Base-by-base conservation (phyloP, 2,797 vertebrate species). In the Pyrocephalus nanus region DNA sequence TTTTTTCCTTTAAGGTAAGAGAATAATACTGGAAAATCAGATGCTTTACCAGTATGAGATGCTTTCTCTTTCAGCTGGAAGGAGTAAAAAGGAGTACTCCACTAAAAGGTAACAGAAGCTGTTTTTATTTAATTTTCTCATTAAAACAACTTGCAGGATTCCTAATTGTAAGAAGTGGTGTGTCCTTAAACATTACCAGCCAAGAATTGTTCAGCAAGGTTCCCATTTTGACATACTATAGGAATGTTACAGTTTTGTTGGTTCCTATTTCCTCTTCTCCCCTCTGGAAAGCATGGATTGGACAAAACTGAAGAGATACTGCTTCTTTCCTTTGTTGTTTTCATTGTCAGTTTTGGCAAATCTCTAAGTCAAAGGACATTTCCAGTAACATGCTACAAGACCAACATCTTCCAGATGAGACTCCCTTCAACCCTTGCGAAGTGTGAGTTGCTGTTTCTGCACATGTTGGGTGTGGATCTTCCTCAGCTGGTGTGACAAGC, bases 381-480 rank as follows among this genome's bases (percentile, higher is more conserved):
- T 88, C 47, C 47, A 78, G 50, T 60, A 48, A 16, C 16, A 3
- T 9, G 18, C 42, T 85, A 51, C 18, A 26, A 67, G n/a, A 23
- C 15, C 72, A 70, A 40, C 15, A 20, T 32, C 34, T 64, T 32
- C 19, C 5, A 6, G 3, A 12, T 19, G 25, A 50, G 55, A 50
- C 2, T 71, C 14, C 53, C 12, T 71, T 76, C 36, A 25, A 4
- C 23, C 42, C 55, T 1, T 38, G 15, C 0, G 0, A 71, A 5
- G 3, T 15, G 12, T 1, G 8, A 85, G 16, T 29, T 2, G 4
- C 32, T 14, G 1, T 58, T 79, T 38, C 20, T 55, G 47, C 18
- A 7, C 1, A 1, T 0, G 6, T 12, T 53, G 58, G 36, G 9
- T 0, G 7, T 14, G 51, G 50, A 45, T 9, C 15, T 64, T 88